Conservation (phyloP, 1,140 invertebrate species). For the Drosophila seguyi region DNA sequence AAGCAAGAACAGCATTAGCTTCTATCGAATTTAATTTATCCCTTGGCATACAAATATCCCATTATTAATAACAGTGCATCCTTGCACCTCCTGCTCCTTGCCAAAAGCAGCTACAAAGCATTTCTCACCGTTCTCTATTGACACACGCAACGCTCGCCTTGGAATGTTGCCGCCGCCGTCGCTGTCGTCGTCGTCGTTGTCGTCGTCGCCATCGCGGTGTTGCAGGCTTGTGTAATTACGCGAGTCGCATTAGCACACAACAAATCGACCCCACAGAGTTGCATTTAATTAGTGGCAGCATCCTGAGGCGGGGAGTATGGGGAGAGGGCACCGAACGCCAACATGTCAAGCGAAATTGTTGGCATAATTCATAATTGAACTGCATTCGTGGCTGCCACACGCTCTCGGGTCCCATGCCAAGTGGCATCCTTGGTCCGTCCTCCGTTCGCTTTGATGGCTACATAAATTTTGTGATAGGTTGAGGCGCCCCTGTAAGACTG, state of each 20-base stretch:
- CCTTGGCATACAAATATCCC: too few species aligned
- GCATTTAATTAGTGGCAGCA: conserved; percentile 72
- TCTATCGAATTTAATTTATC: too few species aligned
- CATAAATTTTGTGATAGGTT: conserved; percentile 60
- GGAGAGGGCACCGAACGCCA: conserved; percentile 10
- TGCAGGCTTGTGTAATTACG: conserved; percentile 64
- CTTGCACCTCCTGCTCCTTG: conserved; percentile 5
- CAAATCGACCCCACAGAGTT: conserved; percentile 75
- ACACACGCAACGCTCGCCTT: conserved; percentile 73
- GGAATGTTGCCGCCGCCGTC: conserved; percentile 64
- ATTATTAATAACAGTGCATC: conserved; percentile 1
- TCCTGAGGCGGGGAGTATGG: neutral
- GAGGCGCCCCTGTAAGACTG: conserved; percentile 36
- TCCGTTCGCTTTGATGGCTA: conserved; percentile 50
- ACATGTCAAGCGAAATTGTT: conserved; percentile 73
- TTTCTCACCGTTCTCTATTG: conserved; percentile 73
- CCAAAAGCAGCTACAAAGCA: conserved; percentile 46
- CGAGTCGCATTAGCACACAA: conserved; percentile 74
- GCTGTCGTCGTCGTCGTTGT: neutral
- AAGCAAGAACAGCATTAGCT: too few species aligned
- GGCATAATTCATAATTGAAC: conserved; percentile 82
- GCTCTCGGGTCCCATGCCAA: conserved; percentile 14
- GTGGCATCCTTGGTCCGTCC: conserved; percentile 14
- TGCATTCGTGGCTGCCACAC: conserved; percentile 53
- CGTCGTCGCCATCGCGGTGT: conserved; percentile 44